These are phyloP conservation scores for Rhabditophanes sp. DNA, from an alignment of 2,888 invertebrate species.

Conservation along the genomic window DNA sequence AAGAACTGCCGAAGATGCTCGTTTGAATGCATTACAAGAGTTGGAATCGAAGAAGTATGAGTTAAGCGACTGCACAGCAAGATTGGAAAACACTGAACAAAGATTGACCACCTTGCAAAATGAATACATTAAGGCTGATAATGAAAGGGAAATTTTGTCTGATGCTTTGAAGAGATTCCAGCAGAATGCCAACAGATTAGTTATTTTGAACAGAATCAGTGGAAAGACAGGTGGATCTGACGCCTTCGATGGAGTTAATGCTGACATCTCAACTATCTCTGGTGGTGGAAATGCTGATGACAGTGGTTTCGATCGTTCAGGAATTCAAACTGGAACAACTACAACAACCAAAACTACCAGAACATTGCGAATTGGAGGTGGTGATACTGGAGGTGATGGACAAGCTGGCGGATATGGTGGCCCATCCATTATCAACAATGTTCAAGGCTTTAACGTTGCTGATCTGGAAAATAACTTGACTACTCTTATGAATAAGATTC, in stretches of 20 bases:
- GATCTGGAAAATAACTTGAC: constrained; percentile 34
- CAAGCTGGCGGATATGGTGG: constrained; percentile 10
- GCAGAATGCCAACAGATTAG: constrained; percentile 29
- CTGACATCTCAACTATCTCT: background rate
- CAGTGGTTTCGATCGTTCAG: constrained; percentile 2
- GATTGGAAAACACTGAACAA: constrained; percentile 40
- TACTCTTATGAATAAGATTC: constrained; percentile 29
- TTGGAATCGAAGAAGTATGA: constrained; percentile 38
- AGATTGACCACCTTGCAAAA: constrained; percentile 33
- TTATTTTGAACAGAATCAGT: constrained; percentile 25
- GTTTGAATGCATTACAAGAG: constrained; percentile 37
- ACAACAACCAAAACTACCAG: background rate
- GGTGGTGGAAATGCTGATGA: constrained; percentile 5
- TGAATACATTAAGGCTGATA: constrained; percentile 38
- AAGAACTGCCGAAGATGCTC: constrained; percentile 32
- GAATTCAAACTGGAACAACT: background rate
- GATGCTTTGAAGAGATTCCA: constrained; percentile 41
- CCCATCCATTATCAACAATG: constrained; percentile 2
- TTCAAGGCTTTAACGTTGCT: constrained; percentile 22
- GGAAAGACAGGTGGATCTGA: constrained; percentile 1
- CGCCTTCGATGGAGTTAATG: constrained; percentile 7
- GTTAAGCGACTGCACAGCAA: constrained; percentile 26
- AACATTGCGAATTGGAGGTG: background rate
- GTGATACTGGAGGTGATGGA: constrained; percentile 7
- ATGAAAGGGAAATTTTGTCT: constrained; percentile 30